Conservation (phyloP, 1,140 invertebrate species). For the Pogonomyrmex californicus region DNA sequence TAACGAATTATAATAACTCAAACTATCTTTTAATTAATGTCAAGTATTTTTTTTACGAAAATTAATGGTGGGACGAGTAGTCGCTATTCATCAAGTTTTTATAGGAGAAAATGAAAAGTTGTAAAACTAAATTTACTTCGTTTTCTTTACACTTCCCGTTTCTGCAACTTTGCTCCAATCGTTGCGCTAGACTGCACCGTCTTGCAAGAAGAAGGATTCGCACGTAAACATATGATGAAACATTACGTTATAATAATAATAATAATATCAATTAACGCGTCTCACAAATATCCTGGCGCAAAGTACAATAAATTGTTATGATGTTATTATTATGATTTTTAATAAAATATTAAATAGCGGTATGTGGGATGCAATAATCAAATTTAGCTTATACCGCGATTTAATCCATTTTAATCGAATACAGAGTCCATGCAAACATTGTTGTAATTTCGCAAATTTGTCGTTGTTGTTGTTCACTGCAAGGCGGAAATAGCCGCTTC, state of each 20-base stretch:
- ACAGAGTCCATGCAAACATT: not conserved
- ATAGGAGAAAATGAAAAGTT: constrained; percentile 1
- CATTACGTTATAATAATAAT: too few species aligned
- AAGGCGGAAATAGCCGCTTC: constrained; percentile 6
- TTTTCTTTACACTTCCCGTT: constrained; percentile 9
- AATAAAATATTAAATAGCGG: too few species aligned
- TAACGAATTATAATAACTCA: not conserved
- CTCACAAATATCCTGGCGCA: not conserved
- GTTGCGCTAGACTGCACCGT: not conserved
- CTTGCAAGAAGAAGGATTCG: not conserved
- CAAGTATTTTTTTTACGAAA: not conserved
- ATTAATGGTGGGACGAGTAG: not conserved
- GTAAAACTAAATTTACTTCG: not conserved
- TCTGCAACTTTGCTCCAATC: constrained; percentile 23
- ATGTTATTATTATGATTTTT: too few species aligned
- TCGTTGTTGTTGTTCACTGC: constrained; percentile 1
- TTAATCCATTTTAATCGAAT: constrained; percentile 49
- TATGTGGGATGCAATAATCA: constrained; percentile 22
- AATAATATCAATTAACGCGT: not conserved
- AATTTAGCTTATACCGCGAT: constrained; percentile 11
- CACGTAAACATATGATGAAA: not conserved
- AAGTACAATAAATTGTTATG: not conserved
- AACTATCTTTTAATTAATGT: constrained; percentile 8
- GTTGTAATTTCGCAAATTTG: constrained; percentile 38
- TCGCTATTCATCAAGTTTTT: not conserved